Evolutionary conservation across 2,113 vertebrate genomes (phyloP), one percentile per base, ranked within the genome.

Genomic region (Acinonyx jubatus): DNA sequence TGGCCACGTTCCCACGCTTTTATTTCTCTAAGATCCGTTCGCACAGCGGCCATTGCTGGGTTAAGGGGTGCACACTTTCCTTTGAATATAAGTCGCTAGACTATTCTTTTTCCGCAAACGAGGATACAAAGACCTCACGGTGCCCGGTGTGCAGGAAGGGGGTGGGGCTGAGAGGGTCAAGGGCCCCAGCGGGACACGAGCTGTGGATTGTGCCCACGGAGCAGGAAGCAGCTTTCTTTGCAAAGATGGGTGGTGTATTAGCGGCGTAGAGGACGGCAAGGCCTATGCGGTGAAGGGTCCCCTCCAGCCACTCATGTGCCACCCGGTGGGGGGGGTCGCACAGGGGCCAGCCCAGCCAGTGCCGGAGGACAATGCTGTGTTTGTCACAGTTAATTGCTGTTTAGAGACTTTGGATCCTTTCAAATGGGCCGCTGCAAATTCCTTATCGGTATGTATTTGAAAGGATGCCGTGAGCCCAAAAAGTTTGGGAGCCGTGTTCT

Each of bases 141-240:
- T 11, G 23, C 29, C 27, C 29, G 4, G 31, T 23, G 79, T 23
- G 7, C 9, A 4, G 12, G 27, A 69, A 61, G 61, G 23, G 31
- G 10, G 3, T 1, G 0, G n/a, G 14, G 52, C n/a, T 4, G 41
- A 18, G 41, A 0, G 38, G 45, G 52, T 12, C 5, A 9, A 36
- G 41, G 10, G 61, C 18, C 23, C 0, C 15, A 1, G 29, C 0
- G 0, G 14, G 21, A 41, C 9, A 2, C 7, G 12, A 0, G 0
- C 48, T 12, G 1, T 3, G 7, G 38, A 29, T 13, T 14, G 29
- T 63, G 74, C 61, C 36, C 41, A 5, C 0, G 0, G 19, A 27
- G 74, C 73, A 81, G 29, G 45, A 36, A 36, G 81, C 3, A 12
- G 6, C 18, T 38, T 69, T 31, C 80, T 73, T 29, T 65, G 63